Evolutionary conservation across 2,888 invertebrate genomes (phyloP), one percentile per base, ranked within the genome.

Genomic region (Tanaodytes sp.): DNA sequence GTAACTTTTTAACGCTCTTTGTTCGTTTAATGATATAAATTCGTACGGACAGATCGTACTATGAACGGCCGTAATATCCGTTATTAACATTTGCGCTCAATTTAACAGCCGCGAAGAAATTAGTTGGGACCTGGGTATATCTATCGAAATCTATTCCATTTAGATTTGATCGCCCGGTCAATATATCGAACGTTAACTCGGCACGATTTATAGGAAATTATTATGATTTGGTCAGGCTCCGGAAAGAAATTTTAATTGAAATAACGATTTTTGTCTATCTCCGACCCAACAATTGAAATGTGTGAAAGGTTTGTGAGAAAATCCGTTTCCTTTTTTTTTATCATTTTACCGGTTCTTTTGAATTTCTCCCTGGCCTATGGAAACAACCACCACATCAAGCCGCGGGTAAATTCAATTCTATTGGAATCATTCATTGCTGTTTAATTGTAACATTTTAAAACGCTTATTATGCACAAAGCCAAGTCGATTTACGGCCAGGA

Each of bases 11-110:
- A 45, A 46, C 36, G 42, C 48, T 51, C 61, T 69, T 69, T 64
- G 59, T 59, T 69, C 59, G 2, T 55, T 54, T 48, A 61, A 46
- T 45, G 55, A 62, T 52, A 62, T 63, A 68, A 68, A 68, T 63
- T 68, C 62, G 46, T 62, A 62, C 58, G 46, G 68, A 68, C 68
- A 68, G 57, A 58, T 58, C 66, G 31, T 55, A 61, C 55, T 11
- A 14, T 49, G 30, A 55, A 55, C 43, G 49, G 23, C 12, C 49
- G 46, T 59, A 65, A 65, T 65, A 48, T 52, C 58, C 52, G 48
- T 59, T 65, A 59, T 65, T 65, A 65, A 51, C 51, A 57, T 57
- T 57, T 65, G 31, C 51, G 33, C 36, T 51, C 31, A 23, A 30
- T n/a, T 31, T 39, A 14, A 31, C 30, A 42, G 39, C 51, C 37